A percentile compares a stretch with the other conserved stretches of the same genome.
Conservation (phyloP, 2,113 vertebrate genomes). For the Phoenicopterus ruber region DNA sequence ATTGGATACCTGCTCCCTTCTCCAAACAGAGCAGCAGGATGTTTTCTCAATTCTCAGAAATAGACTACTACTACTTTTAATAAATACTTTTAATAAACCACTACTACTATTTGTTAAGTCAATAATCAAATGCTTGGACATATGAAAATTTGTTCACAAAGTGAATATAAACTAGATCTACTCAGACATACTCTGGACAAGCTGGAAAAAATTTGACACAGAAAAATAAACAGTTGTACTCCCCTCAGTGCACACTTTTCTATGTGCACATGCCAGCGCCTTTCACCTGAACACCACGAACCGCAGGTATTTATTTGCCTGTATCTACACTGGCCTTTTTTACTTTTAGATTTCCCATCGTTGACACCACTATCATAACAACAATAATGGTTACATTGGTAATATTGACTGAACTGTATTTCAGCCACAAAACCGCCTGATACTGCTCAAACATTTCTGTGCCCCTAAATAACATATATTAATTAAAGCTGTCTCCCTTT, state of each 20-base stretch:
- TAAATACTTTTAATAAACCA: not conserved
- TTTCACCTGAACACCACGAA: not conserved
- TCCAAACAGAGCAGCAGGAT: not conserved
- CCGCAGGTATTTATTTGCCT: not conserved
- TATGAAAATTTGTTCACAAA: not conserved
- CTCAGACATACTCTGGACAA: not conserved
- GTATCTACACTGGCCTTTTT: not conserved
- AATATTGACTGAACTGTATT: not conserved
- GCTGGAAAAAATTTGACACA: not conserved
- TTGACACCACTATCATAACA: not conserved
- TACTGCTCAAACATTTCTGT: not conserved
- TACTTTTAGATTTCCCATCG: not conserved
- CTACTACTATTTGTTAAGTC: not conserved
- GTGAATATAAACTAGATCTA: not conserved
- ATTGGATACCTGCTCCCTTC: not conserved
- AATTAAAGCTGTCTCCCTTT: too few species aligned
- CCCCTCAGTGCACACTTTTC: not conserved
- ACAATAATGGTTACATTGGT: not conserved
- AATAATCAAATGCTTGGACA: not conserved
- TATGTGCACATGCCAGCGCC: not conserved
- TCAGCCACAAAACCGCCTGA: not conserved
- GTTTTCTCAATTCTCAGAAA: not conserved
- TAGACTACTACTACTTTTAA: not conserved
- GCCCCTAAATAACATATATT: not conserved
- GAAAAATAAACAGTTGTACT: not conserved